phyloP scores from a whole-genome alignment of 1,140 invertebrate species.

The Nilaparvata lugens region DNA sequence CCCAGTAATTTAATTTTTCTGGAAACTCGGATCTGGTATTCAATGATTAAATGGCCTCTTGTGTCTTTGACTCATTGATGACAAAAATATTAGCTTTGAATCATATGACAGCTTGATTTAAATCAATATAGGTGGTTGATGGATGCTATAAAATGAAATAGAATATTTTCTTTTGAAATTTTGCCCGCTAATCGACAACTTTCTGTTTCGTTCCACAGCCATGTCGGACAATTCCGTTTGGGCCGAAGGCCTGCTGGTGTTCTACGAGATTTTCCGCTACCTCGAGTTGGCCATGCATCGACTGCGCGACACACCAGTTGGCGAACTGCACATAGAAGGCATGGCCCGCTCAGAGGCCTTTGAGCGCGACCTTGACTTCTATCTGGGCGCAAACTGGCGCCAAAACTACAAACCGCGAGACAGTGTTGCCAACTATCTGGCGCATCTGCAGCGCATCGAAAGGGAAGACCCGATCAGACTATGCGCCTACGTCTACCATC shows the following conservation, averaged over 20 bases:
- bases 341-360: conserved; percentile 56
- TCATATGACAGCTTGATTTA: too few relatives aligned
- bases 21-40: too few relatives aligned
- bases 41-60: too few relatives aligned
- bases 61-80: too few relatives aligned
- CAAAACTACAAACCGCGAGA: conserved; percentile 41
- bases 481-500: conserved; percentile 69
- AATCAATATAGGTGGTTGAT: background rate
- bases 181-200: too few relatives aligned
- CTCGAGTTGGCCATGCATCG: conserved; percentile 53
- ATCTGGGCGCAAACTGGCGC: conserved; percentile 58
- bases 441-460: conserved; percentile 55
- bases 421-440: conserved; percentile 53
- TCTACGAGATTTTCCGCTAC: conserved; percentile 70
- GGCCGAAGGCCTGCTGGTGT: conserved; percentile 67
- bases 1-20: too few relatives aligned
- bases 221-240: conserved; percentile 64
- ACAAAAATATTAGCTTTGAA: too few relatives aligned
- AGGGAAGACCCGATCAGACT: conserved; percentile 53
- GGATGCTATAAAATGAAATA: too few relatives aligned
- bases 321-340: conserved; percentile 41
- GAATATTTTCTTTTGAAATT: too few relatives aligned
- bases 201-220: conserved; percentile 42
- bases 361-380: conserved; percentile 59
- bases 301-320: conserved; percentile 38